Base-by-base conservation (phyloP, 2,888 invertebrate species). In the Heteropelma amictum region DNA sequence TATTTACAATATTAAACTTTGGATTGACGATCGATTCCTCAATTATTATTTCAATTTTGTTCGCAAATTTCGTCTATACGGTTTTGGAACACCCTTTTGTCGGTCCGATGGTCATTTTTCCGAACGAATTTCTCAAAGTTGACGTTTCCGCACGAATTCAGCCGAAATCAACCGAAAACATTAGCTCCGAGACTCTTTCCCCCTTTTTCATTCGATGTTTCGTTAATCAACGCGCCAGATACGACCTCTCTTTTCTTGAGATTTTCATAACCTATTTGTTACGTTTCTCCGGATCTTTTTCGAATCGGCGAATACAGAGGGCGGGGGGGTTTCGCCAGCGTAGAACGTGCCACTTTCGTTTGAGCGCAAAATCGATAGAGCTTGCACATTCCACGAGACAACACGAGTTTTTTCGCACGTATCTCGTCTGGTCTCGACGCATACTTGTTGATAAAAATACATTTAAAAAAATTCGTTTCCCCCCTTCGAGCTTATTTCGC, bases 281-380 rank as follows among this genome's bases (percentile, higher is more conserved):
- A 38, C 14, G 38, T 38, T 38, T 14, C 14, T 12, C 2, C 12
- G 38, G 5, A 10, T 10, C 14, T 30, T 28, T 17, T 12, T 28
- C 12, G 30, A n/a, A 12, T 54, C 33, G n/a, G 54, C 33, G 54
- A n/a, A n/a, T 21, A 26, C 23, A 35, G 54, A 54, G 54, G 54
- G 54, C 58, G 63, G 40, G 58, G 23, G 42, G n/a, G n/a, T n/a
- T 56, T 65, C 35, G 63, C 73, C 60, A 73, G 49, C 51, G 56
- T 51, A 74, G 76, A 78, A 79, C 78, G 79, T 79, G 79, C 79
- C 78, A 79, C 75, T 79, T 79, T 79, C 65, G 72, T 77, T 79
- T 79, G 76, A 76, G 81, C 80, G 81, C 80, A 84, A 84, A 84
- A 84, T 84, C 84, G 83, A 84, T 84, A 84, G 78, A 79, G 74